phyloP scores from a whole-genome alignment of 2,888 invertebrate species.

The Ectobius pallidus region DNA sequence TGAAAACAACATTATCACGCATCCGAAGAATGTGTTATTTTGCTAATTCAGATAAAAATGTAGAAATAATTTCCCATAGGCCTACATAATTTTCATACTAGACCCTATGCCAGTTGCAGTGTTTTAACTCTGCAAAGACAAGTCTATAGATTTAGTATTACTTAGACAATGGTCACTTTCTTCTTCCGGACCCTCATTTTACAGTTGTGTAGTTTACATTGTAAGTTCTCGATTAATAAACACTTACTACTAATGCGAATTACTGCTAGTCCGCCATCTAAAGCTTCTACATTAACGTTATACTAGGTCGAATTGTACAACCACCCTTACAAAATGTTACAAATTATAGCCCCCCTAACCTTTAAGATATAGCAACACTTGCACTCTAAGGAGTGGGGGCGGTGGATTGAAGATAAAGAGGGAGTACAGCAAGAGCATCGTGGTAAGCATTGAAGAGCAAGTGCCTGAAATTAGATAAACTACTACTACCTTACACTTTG shows the following conservation, averaged over 20 bases:
- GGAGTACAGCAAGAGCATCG: background rate
- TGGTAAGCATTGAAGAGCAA: constrained; percentile 29
- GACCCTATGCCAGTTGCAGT: no score
- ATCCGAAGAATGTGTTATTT: no score
- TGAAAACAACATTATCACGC: no score
- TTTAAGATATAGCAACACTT: constrained; percentile 12
- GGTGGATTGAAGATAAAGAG: background rate
- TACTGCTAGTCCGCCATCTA: background rate
- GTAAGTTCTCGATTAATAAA: constrained; percentile 24
- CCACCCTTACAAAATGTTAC: constrained; percentile 18
- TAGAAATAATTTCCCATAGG: no score
- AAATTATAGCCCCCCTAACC: constrained; percentile 19
- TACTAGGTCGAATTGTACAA: background rate
- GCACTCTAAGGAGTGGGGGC: background rate
- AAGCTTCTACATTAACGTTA: background rate
- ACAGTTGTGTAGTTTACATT: background rate
- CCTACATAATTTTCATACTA: no score
- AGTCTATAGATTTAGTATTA: no score
- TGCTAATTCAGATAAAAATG: no score
- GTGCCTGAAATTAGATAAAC: constrained; percentile 41
- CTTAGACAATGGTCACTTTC: constrained; percentile 16
- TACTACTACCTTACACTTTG: constrained; percentile 31
- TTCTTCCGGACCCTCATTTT: background rate
- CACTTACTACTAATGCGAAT: constrained; percentile 17
- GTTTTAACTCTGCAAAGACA: no score